A percentile compares a stretch with the other conserved stretches of the same genome.
phyloP scores from a whole-genome alignment of 2,113 vertebrate species.

The Notarius lentiginosus region DNA sequence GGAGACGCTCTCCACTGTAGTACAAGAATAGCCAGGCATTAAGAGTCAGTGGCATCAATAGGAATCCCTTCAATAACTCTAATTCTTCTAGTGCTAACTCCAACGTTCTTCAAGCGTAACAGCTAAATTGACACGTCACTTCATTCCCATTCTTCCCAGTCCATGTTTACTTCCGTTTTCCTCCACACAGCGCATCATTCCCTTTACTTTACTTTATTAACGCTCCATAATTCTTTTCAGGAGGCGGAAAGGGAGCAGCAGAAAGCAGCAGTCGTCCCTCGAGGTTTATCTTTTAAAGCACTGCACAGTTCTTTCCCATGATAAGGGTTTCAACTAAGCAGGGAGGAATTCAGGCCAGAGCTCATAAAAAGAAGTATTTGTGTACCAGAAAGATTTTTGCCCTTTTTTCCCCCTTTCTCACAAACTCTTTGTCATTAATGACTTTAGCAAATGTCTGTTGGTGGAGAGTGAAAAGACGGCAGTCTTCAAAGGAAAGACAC shows the following conservation, averaged over 20 bases:
- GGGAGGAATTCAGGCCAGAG: conserved; percentile 71
- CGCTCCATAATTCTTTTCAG: conserved; percentile 64
- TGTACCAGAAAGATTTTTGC: conserved; percentile 73
- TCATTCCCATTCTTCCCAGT: conserved; percentile 47
- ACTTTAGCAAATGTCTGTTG: conserved; percentile 77
- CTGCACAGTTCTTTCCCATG: conserved; percentile 71
- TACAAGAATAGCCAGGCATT: conserved; percentile 45
- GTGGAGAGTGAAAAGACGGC: conserved; percentile 65
- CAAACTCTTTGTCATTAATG: conserved; percentile 78
- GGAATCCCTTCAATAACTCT: conserved; percentile 16
- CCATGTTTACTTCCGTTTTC: conserved; percentile 55
- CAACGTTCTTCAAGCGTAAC: conserved; percentile 40
- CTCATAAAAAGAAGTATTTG: conserved; percentile 75
- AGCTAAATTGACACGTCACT: conserved; percentile 31
- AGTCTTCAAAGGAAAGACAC: conserved; percentile 72
- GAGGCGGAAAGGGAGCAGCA: conserved; percentile 51
- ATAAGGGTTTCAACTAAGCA: conserved; percentile 69
- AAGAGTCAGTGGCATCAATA: conserved; percentile 44
- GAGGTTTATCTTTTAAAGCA: conserved; percentile 72
- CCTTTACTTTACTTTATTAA: conserved; percentile 70
- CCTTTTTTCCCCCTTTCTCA: conserved; percentile 56
- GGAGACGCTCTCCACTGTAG: conserved; percentile 43
- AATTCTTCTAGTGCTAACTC: conserved; percentile 42
- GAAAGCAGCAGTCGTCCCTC: conserved; percentile 64
- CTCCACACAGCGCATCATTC: conserved; percentile 62